These are phyloP conservation scores for Myocastor coypus DNA, from an alignment of 2,113 vertebrate species.

Conservation along the genomic window DNA sequence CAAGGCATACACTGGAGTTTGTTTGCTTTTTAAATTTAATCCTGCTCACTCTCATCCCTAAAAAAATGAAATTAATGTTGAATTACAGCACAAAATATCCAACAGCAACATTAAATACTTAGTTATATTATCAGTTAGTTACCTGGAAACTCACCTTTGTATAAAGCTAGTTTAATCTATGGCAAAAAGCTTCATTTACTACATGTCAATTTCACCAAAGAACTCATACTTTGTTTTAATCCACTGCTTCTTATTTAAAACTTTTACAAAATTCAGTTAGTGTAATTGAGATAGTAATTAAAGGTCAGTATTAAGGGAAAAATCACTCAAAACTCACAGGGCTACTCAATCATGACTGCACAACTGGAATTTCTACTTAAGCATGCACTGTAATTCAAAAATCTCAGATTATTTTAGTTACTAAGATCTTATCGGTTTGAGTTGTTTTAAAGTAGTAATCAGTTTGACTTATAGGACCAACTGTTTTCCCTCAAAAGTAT, in stretches of 20 bases:
- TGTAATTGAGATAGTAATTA: constrained; percentile 20
- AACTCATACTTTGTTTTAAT: constrained; percentile 4
- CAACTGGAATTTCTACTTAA: constrained; percentile 44
- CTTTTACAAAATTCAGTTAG: background rate
- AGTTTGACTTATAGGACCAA: background rate
- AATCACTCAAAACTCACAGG: background rate
- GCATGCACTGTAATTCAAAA: constrained; percentile 6
- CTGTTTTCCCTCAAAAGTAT: background rate
- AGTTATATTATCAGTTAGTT: constrained; percentile 30
- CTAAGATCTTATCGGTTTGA: constrained; percentile 41
- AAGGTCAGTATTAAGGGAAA: constrained; percentile 39
- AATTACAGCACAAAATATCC: constrained; percentile 38
- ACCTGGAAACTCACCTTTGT: constrained; percentile 1
- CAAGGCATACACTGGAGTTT: background rate
- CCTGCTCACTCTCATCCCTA: constrained; percentile 13
- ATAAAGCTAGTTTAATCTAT: constrained; percentile 53
- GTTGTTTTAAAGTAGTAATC: background rate
- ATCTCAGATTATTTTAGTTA: constrained; percentile 16
- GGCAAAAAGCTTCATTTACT: constrained; percentile 44
- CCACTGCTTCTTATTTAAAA: constrained; percentile 14
- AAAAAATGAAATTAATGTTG: constrained; percentile 40
- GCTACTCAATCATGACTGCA: constrained; percentile 46
- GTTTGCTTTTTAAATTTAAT: constrained; percentile 30
- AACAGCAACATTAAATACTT: constrained; percentile 8
- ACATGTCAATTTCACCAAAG: background rate